phyloP scores from a whole-genome alignment of 2,797 vertebrate species.

The Crax fasciolata region DNA sequence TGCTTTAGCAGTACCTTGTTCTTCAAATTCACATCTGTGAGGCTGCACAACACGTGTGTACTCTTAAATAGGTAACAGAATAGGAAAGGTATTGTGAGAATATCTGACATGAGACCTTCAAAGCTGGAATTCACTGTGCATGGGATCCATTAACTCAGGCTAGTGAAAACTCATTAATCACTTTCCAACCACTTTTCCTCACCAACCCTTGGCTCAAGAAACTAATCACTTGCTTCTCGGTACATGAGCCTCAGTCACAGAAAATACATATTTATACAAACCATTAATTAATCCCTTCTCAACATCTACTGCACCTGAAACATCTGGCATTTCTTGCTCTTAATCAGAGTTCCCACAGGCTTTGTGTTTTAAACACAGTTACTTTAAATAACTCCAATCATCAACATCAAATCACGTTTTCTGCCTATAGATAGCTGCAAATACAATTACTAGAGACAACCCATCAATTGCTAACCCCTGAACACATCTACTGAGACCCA shows the following conservation, averaged over 20 bases:
- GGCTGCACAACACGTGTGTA: neutral
- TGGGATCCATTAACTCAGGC: neutral
- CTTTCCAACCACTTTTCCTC: constrained; percentile 6
- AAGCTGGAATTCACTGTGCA: neutral
- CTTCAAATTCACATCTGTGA: neutral
- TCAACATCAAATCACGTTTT: constrained; percentile 3
- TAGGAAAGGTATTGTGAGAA: neutral
- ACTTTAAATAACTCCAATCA: constrained; percentile 45
- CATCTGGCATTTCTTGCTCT: constrained; percentile 64
- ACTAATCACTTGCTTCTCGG: neutral
- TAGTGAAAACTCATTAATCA: constrained; percentile 2
- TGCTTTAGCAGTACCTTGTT: neutral
- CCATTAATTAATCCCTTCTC: constrained; percentile 63
- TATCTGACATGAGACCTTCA: neutral
- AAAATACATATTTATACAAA: constrained; percentile 61
- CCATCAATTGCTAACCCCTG: neutral
- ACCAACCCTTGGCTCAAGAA: neutral
- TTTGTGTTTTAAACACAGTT: constrained; percentile 51
- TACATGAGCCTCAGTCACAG: neutral
- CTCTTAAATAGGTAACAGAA: neutral
- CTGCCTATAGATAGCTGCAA: constrained; percentile 21
- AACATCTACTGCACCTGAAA: constrained; percentile 50
- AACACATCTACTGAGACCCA: neutral
- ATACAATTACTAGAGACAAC: constrained; percentile 17
- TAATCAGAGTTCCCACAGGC: constrained; percentile 38